Conservation (phyloP, 2,797 vertebrate species). For the Sandelia bainsii region DNA sequence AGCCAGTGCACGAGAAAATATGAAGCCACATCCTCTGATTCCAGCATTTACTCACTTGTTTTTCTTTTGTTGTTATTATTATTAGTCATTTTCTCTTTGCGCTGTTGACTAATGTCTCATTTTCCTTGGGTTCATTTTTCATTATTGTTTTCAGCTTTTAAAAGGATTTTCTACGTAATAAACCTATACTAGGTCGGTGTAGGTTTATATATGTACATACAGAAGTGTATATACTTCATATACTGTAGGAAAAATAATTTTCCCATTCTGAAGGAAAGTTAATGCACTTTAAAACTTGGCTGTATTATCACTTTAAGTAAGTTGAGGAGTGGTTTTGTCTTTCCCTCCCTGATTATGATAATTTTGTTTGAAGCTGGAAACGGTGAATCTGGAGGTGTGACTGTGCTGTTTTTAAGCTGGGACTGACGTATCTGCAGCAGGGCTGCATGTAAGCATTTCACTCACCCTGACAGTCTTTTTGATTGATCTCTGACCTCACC, state of each 20-base stretch:
- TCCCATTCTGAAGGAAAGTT: constrained; percentile 82
- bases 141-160: constrained; percentile 74
- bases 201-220: constrained; percentile 64
- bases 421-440: constrained; percentile 84
- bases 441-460: constrained; percentile 85
- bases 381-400: constrained; percentile 51
- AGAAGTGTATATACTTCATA: constrained; percentile 65
- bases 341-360: constrained; percentile 56
- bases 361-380: constrained; percentile 64
- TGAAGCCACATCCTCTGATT: constrained; percentile 77
- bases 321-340: constrained; percentile 41
- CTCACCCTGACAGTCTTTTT: constrained; percentile 77
- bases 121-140: constrained; percentile 56
- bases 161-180: constrained; percentile 74
- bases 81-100: constrained; percentile 62
- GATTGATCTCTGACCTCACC: constrained; percentile 46
- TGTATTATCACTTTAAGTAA: constrained; percentile 53
- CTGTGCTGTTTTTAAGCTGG: constrained; percentile 53
- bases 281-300: constrained; percentile 77
- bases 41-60: constrained; percentile 56
- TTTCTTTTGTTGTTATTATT: constrained; percentile 34
- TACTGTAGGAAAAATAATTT: constrained; percentile 75
- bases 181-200: constrained; percentile 68
- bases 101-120: constrained; percentile 91
- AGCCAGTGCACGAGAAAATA: constrained; percentile 73